Percentiles rank a stretch among this genome's conserved stretches.
phyloP scores from a whole-genome alignment of 2,888 invertebrate genomes.

The Oxytorus armatus region DNA sequence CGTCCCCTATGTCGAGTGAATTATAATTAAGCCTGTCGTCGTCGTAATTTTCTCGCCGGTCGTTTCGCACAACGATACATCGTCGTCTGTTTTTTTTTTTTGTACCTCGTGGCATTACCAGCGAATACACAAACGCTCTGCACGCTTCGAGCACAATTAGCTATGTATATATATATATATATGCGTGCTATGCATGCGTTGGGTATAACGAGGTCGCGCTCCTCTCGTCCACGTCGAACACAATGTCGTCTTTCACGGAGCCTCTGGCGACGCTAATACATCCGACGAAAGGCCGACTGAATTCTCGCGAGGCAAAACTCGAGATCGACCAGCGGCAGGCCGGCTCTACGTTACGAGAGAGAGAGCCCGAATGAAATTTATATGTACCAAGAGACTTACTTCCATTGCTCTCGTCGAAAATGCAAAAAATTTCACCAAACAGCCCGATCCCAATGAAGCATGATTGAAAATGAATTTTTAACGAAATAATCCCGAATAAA shows the following conservation, averaged over 20 bases:
- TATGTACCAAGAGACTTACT: neutral
- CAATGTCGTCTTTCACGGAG: constrained; percentile 77
- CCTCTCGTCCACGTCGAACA: constrained; percentile 71
- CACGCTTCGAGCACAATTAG: constrained; percentile 45
- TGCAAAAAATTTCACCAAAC: neutral
- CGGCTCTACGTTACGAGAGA: constrained; percentile 9
- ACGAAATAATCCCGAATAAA: too few relatives aligned
- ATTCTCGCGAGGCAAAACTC: constrained; percentile 54
- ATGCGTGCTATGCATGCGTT: constrained; percentile 56
- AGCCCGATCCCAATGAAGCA: too few relatives aligned
- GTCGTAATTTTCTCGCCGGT: constrained; percentile 40
- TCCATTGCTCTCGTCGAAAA: constrained; percentile 1
- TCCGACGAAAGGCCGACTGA: constrained; percentile 68
- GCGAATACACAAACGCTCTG: constrained; percentile 17
- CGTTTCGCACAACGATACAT: constrained; percentile 31
- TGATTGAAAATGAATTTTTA: too few relatives aligned
- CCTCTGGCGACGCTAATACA: constrained; percentile 75
- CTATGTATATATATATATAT: constrained; percentile 13
- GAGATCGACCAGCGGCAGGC: constrained; percentile 45
- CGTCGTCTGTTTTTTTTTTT: too few relatives aligned
- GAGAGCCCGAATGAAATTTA: neutral
- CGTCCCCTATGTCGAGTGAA: constrained; percentile 39
- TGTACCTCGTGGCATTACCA: constrained; percentile 20
- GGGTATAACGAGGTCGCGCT: constrained; percentile 73
- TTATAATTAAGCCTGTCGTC: constrained; percentile 47